Evolutionary conservation across 2,113 vertebrate genomes (phyloP), one percentile per base, ranked within the genome.

Genomic region (Tiliqua scincoides): DNA sequence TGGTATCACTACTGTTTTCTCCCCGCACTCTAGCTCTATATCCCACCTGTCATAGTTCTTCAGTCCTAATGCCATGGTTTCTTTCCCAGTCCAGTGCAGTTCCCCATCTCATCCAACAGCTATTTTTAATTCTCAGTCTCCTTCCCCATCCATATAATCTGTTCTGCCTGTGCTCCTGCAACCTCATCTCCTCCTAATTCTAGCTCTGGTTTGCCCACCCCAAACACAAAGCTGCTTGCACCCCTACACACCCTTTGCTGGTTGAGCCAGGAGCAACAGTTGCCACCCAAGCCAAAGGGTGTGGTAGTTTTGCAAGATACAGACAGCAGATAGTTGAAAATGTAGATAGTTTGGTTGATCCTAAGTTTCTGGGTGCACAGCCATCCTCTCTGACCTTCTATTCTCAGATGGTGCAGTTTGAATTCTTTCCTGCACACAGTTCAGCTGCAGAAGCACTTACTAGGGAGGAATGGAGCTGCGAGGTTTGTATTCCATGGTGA

Each of bases 301-400:
- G 87, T 84, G 82, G 75, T 73, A 65, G 27, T 57, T 74, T 73
- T 65, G 25, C 30, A 63, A 72, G 40, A 68, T 74, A 54, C 54
- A 54, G 37, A 63, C n/a, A 75, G 62, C 43, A 54, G n/a, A 17
- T 73, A 85, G 23, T 52, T 40, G 17, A 67, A 43, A 70, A 88
- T 61, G 18, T 25, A 67, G 68, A 65, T 20, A 21, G 27, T 40
- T 37, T 14, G 76, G 37, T n/a, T 1, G 2, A n/a, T 48, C 40
- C 54, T 20, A 73, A 32, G 35, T 65, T 81, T 81, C 77, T 52
- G 54, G 8, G 18, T 59, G 57, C 4, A 14, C 23, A 32, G 25
- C 30, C 17, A 54, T 27, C 20, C 59, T 3, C 30, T 40, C 40
- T 25, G 18, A 54, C n/a, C 6, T 71, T 63, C 59, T 37, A 7